Base-by-base conservation (phyloP, 2,797 vertebrate species). In the Mycteria americana region DNA sequence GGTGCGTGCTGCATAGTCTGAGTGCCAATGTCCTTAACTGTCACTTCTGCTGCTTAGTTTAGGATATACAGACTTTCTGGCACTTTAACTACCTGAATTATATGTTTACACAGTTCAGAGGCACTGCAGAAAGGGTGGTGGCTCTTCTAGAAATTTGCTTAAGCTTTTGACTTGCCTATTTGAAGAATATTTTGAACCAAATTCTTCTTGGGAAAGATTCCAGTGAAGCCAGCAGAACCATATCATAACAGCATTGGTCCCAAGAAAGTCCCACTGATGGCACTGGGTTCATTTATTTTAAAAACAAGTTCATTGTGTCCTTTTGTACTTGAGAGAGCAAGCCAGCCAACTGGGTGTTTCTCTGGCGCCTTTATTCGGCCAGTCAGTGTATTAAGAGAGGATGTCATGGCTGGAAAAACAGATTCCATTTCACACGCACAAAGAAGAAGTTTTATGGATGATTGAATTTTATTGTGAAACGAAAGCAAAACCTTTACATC, bases 1-100 rank as follows among this genome's bases (percentile, higher is more conserved):
- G 74, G 19, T 0, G 0, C 0, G 4, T 16, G 73, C 60, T 45
- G 13, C 6, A 2, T 9, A 2, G 3, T 21, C 21, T 2, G 53
- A 19, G 43, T 48, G 54, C 31, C 74, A 3, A 16, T 5, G 22
- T 18, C 51, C 65, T 81, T 27, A 48, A 18, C 64, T 7, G 0
- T 11, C 21, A 2, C 24, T 6, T 51, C 70, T 74, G 56, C 78
- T 70, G 41, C 48, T 70, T 9, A 9, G 9, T 27, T 45, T 23
- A 16, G 69, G 77, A 7, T 5, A 6, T 23, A 10, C 18, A 17
- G 80, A 14, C 33, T 53, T 72, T n/a, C 65, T 77, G 60, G 43
- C 41, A 18, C 30, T n/a, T 12, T 4, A 31, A 5, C 35, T 18
- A 1, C 15, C 3, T 6, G 28, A 43, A 18, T 48, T 33, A 8